Percentiles rank a stretch among this genome's conserved stretches.
Evolutionary conservation across 2,888 invertebrate species (phyloP).

Genomic region (Petrophora chlorosata): DNA sequence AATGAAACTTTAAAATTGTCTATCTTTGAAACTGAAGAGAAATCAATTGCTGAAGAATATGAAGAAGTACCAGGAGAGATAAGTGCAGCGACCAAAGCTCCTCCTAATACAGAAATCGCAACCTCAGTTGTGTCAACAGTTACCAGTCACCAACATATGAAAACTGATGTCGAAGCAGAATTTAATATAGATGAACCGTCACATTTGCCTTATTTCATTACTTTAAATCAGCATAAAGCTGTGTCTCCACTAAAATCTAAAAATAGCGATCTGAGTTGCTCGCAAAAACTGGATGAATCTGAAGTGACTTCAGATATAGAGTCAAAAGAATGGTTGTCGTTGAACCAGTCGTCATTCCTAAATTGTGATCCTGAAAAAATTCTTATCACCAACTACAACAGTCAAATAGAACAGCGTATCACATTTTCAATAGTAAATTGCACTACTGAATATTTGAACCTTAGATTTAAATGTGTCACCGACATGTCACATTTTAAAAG

Average conservation of each 20-base stretch:
- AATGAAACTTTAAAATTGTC: slow-evolving; percentile 14
- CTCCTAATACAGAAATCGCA: slow-evolving; percentile 60
- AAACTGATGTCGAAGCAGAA: slow-evolving; percentile 35
- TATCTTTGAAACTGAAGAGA: slow-evolving; percentile 12
- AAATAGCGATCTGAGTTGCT: slow-evolving; percentile 38
- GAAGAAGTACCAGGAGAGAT: slow-evolving; percentile 37
- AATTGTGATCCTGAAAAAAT: slow-evolving; percentile 52
- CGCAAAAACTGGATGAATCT: slow-evolving; percentile 17
- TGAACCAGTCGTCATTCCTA: slow-evolving; percentile 45
- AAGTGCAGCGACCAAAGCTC: slow-evolving; percentile 40
- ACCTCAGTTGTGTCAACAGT: slow-evolving; percentile 18
- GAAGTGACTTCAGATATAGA: slow-evolving; percentile 22
- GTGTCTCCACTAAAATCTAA: slow-evolving; percentile 51
- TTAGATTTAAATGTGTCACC: slow-evolving; percentile 57
- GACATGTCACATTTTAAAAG: slow-evolving; percentile 49
- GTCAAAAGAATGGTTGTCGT: slow-evolving; percentile 40
- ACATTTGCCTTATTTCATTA: slow-evolving; percentile 49
- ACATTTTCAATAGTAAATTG: slow-evolving; percentile 60
- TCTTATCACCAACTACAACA: slow-evolving; percentile 41
- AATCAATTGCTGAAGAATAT: slow-evolving; percentile 1
- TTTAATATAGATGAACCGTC: slow-evolving; percentile 24
- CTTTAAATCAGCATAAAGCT: slow-evolving; percentile 57
- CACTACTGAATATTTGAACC: slow-evolving; percentile 47
- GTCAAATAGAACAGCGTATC: slow-evolving; percentile 48
- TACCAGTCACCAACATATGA: background rate